Evolutionary conservation across 2,888 invertebrate species (phyloP), one percentile per base, ranked within the genome.

Genomic region (Hipparchia semele): DNA sequence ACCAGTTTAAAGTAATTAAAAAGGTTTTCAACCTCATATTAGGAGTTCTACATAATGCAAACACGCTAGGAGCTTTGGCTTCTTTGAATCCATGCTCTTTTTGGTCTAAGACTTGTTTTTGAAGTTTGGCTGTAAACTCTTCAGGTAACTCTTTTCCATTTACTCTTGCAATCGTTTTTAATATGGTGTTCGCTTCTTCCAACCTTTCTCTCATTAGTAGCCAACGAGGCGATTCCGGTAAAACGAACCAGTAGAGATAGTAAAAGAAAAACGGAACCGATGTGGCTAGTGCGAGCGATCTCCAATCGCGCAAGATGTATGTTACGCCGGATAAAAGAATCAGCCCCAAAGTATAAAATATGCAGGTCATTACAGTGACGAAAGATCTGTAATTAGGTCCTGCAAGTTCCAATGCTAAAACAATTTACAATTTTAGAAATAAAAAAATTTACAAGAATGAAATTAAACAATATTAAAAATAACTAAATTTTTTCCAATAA

Each of bases 161-260:
- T 0, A 96, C 94, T 82, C 94, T 95, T 2, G 98, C 98, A 81
- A 98, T 95, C 13, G 94, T 95, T 90, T 97, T 96, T 6, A 98
- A 87, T 76, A 98, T 96, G 76, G 95, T 95, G 73, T 97, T 95
- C 0, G 98, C 98, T 90, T 98, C 98, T 84, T 97, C 96, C 54
- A 97, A 94, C 74, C 96, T 95, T 12, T 97, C 97, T 84, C 96
- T 96, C 84, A 98, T 97, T 45, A 98, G 88, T n/a, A 98, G 92
- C 98, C 98, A 98, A 80, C 98, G 94, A 0, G 98, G 98, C 7
- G 98, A 98, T 90, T 98, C 98, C 0, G 98, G 98, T 82, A 98
- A 94, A 77, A 97, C 96, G 87, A 97, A 96, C 96, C 97, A 96
- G 83, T 98, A 98, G 8, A 97, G 89, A 81, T 97, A 97, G 84